phyloP scores from a whole-genome alignment of 92 coral and sea anemone genomes.

The Parazoanthus atlanticus region DNA sequence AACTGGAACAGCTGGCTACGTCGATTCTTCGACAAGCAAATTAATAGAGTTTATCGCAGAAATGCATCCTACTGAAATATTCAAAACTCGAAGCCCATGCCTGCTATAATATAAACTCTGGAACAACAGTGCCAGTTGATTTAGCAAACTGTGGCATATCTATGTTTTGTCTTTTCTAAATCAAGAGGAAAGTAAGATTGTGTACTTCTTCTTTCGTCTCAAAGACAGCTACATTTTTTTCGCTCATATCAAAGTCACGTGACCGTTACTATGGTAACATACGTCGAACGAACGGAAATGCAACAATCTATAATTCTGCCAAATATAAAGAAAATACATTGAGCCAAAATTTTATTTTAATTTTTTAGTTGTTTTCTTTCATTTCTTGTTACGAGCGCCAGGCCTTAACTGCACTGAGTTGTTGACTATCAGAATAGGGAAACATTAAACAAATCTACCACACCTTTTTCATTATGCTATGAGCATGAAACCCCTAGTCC shows the following conservation, averaged over 20 bases:
- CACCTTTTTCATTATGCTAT: too few species aligned
- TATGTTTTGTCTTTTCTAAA: neutral
- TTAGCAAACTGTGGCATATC: conserved; percentile 3
- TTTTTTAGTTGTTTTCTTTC: too few species aligned
- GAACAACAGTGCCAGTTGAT: conserved; percentile 5
- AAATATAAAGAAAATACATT: neutral
- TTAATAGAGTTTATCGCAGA: conserved; percentile 2
- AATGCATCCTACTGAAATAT: neutral
- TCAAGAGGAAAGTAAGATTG: conserved; percentile 9
- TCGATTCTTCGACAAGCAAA: neutral
- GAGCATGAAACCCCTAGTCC: too few species aligned
- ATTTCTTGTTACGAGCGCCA: too few species aligned
- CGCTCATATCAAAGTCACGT: conserved; percentile 12
- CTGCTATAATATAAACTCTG: neutral
- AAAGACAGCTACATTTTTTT: neutral
- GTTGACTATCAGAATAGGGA: too few species aligned
- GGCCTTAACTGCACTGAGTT: too few species aligned
- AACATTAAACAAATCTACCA: too few species aligned
- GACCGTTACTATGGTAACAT: conserved; percentile 16
- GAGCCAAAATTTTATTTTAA: too few species aligned
- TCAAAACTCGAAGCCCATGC: conserved; percentile 1
- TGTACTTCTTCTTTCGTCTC: neutral
- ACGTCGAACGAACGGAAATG: neutral
- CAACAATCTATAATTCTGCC: neutral
- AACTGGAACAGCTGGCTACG: neutral